Evolutionary conservation across 2,888 invertebrate genomes (phyloP), one percentile per base, ranked within the genome.

Genomic region (Prosapia bicincta): DNA sequence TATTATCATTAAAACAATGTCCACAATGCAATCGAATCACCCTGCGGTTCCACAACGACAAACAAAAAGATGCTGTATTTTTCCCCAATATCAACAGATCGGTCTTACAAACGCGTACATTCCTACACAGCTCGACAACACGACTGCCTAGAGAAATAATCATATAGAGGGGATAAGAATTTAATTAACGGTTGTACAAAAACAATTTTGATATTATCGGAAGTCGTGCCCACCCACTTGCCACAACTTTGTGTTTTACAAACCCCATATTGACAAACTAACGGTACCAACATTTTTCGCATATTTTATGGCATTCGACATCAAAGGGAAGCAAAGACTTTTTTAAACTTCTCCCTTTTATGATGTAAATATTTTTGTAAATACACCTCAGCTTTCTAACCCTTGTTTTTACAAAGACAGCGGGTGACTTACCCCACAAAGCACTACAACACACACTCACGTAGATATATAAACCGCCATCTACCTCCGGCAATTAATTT

Each of bases 171-270:
- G 54, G 54, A 54, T 54, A 54, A 54, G 54, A 54, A 54, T 73
- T 73, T 73, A 73, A 73, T 73, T 68, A 73, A 73, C 73, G 68
- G 26, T 26, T 68, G 25, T 68, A 43, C 43, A 20, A 73, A 68
- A 72, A 68, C 67, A 68, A 26, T 68, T 73, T 73, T 73, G 73
- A 73, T 20, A 73, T 38, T 73, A 73, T 73, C 54, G 73, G 72
- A 68, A 43, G 25, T 25, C 73, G 32, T 26, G 20, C 30, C 38
- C 25, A 28, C 32, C 66, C 54, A 54, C 54, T 54, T 54, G 54
- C 54, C 54, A 54, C 54, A 54, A 54, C 54, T 54, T 54, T 54
- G 54, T 15, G 38, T 54, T 54, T 20, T 54, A 54, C 54, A 54
- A 54, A 54, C 54, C 54, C 54, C 54, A 54, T 54, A 54, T 54